Base-by-base conservation (phyloP, 2,113 vertebrate genomes). In the Pyxicephalus adspersus region DNA sequence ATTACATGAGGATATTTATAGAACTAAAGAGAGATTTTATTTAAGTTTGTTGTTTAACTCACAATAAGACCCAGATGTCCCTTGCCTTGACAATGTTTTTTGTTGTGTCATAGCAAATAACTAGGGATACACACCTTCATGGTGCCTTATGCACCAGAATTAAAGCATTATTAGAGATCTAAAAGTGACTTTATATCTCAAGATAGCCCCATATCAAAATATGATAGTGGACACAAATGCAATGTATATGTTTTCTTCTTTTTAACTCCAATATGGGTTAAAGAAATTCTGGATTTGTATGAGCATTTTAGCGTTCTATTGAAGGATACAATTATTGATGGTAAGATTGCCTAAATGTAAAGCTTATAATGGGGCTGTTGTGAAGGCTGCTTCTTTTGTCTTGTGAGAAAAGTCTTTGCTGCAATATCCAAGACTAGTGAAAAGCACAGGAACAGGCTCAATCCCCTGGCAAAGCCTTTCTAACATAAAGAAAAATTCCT, bases 371-470 rank as follows among this genome's bases (percentile, higher is more conserved):
- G 25, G 54, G 34, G 51, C 25, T 29, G 38, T 13, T 71, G 19
- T 54, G 55, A 55, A 54, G 52, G 50, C 25, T 71, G 13, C 9
- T 54, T 71, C 25, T 23, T 71, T 71, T 55, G 68, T 54, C 16
- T 71, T 71, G 23, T 71, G 23, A 29, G 18, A 23, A 71, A 1
- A 29, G 29, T 28, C 50, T 71, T 71, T 54, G 50, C n/a, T 52
- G 19, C 7, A 28, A 23, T 23, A 71, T 71, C 68, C 20, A 50
- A 45, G 38, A 54, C n/a, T 71, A 29, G 68, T 25, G 19, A 54
- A 71, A 71, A 45, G 38, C 68, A 71, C 13, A 26, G 54, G 9
- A 71, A 17, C 52, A 71, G 25, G 26, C 68, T 54, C 28, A 50
- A 3, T 52, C 51, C 28, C 17, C 20, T 51, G 67, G 23, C 25